phyloP scores from a whole-genome alignment of 2,113 vertebrate species.

The Neogale vison region DNA sequence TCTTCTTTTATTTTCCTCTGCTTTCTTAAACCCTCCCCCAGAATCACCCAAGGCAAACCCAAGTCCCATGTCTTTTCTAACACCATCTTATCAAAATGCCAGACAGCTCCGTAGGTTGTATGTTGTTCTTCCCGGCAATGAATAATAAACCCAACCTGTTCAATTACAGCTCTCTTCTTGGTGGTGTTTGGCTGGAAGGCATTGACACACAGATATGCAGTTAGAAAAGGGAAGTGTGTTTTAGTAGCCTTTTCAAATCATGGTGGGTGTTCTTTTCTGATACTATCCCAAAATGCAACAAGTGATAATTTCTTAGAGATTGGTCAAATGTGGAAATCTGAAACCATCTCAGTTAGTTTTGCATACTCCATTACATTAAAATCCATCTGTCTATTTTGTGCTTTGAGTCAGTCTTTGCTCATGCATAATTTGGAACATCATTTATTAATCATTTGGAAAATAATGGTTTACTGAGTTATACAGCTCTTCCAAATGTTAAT shows the following conservation, averaged over 20 bases:
- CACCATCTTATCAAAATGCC: background rate
- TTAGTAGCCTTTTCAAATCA: background rate
- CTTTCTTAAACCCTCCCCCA: background rate
- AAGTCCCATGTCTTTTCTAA: background rate
- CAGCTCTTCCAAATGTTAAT: background rate
- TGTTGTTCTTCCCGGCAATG: background rate
- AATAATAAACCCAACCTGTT: background rate
- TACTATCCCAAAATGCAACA: background rate
- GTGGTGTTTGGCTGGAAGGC: background rate
- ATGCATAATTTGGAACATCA: background rate
- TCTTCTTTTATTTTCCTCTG: background rate
- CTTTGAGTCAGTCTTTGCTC: background rate
- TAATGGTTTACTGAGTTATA: background rate
- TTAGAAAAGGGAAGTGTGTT: background rate
- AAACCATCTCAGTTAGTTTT: background rate
- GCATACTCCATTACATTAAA: background rate
- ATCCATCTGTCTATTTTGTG: background rate
- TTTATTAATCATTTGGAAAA: background rate
- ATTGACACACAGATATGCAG: background rate
- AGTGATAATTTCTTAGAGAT: background rate
- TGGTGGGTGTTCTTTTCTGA: background rate
- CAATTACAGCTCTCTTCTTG: background rate
- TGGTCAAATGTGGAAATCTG: background rate
- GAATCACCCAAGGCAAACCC: background rate
- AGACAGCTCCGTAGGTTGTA: background rate